Base-by-base conservation (phyloP, 2,888 invertebrate species). In the Kuschelorhynchus macadamiae region DNA sequence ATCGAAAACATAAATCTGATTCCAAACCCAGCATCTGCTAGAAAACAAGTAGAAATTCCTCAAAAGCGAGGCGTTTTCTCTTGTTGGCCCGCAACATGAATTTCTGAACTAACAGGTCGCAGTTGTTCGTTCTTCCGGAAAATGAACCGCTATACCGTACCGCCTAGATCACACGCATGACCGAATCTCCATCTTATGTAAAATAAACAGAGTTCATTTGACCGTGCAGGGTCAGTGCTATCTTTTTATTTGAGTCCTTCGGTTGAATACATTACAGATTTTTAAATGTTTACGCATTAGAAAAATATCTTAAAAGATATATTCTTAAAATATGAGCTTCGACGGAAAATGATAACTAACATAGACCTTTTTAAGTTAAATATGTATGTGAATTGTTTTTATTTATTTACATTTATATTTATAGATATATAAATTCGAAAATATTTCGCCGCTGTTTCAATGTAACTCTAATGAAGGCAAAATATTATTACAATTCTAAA, bases 141-240 rank as follows among this genome's bases (percentile, higher is more conserved):
- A 68, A 68, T 68, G 63, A 63, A 68, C 68, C 59, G 50, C 57
- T 53, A 36, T 59, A 57, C 52, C 62, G 39, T 20, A 55, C 25
- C 53, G 46, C 20, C 47, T 42, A 44, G 61, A 62, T 62, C 52
- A 53, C 53, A 62, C 63, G 63, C 62, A 68, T 57, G 68, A 46
- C 63, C 46, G 68, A 53, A 33, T 50, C 41, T 63, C 50, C 59
- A 52, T 68, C 68, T 68, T 68, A 59, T 56, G 63, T 63, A 59
- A 63, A 68, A 63, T 68, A 68, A 68, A 68, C 63, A 68, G 59
- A 39, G 59, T 57, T 62, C 39, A 62, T 59, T 68, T 68, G 63
- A 68, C 68, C 68, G 63, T 63, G 49, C 33, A 21, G 53, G 53
- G 61, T 66, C 46, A 47, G 42, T 44, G 36, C 16, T 36, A 65